Evolutionary conservation across 2,888 invertebrate genomes (phyloP).

Genomic region (Atethmia centrago): DNA sequence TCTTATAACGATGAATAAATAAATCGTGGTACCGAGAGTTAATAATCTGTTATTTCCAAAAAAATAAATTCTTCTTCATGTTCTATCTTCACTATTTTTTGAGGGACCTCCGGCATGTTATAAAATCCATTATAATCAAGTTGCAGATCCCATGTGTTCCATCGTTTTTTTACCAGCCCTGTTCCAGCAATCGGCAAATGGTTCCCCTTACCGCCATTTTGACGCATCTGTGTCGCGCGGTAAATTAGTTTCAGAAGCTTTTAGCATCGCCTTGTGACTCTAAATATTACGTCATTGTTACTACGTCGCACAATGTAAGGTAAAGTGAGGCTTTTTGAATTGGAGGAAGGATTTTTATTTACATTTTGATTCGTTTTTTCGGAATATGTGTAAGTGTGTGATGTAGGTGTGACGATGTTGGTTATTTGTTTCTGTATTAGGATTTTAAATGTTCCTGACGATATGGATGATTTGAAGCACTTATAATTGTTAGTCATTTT

Average conservation of each 20-base stretch:
- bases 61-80: no score
- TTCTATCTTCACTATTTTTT: not conserved
- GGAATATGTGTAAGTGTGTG: constrained; percentile 1
- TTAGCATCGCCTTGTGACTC: constrained; percentile 27
- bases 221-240: constrained; percentile 32
- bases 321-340: constrained; percentile 8
- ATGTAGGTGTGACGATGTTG: no score
- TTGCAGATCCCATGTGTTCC: not conserved
- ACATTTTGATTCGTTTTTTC: constrained; percentile 21
- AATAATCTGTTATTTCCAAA: not conserved
- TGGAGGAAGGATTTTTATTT: constrained; percentile 18
- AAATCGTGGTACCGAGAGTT: not conserved
- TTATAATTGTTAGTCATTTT: not conserved
- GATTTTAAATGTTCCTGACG: no score
- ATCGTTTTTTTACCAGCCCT: not conserved
- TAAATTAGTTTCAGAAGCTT: constrained; percentile 50
- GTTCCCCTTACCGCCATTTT: constrained; percentile 37
- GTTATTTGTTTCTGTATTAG: not conserved
- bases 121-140: not conserved
- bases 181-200: constrained; percentile 39
- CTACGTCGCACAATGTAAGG: not conserved
- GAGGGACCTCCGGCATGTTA: not conserved
- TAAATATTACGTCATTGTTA: constrained; percentile 37
- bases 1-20: not conserved
- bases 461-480: no score